These are phyloP conservation scores for Rhynchomys soricoides DNA, from an alignment of 2,113 vertebrate species.

Conservation along the genomic window DNA sequence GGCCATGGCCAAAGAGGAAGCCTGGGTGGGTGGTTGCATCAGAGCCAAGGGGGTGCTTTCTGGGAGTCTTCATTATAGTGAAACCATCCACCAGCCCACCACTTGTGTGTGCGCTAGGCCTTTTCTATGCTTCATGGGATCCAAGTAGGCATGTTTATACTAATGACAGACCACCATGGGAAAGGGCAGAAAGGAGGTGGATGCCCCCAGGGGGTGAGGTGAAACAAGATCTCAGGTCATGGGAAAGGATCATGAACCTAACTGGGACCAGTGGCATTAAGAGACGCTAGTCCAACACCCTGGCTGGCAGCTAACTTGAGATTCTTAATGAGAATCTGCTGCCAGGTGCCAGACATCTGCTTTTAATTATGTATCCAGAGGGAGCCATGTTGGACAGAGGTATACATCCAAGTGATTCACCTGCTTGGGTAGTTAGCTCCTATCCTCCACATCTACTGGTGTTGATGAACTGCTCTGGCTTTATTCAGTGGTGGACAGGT, in stretches of 20 bases:
- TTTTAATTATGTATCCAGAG: background rate
- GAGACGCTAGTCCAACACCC: background rate
- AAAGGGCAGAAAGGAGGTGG: fast-evolving
- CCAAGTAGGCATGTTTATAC: background rate
- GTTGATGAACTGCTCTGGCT: background rate
- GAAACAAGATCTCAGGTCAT: background rate
- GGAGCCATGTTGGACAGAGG: background rate
- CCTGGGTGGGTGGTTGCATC: fast-evolving
- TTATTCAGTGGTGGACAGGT: fast-evolving
- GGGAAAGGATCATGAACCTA: background rate
- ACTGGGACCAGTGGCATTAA: background rate
- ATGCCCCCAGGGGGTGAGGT: fast-evolving
- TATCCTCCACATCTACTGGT: background rate
- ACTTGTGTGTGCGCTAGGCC: fast-evolving
- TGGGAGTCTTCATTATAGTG: fast-evolving
- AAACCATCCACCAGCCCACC: fast-evolving
- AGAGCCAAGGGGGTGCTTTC: fast-evolving
- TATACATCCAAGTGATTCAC: fast-evolving
- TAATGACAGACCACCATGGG: fast-evolving
- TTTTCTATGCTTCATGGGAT: fast-evolving
- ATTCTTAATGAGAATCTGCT: background rate
- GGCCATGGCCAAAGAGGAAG: fast-evolving
- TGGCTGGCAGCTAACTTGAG: background rate
- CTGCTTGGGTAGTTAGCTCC: fast-evolving
- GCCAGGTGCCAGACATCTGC: background rate